Evolutionary conservation across 2,113 vertebrate genomes (phyloP), one percentile per base, ranked within the genome.

Genomic region (Ailuropoda melanoleuca): DNA sequence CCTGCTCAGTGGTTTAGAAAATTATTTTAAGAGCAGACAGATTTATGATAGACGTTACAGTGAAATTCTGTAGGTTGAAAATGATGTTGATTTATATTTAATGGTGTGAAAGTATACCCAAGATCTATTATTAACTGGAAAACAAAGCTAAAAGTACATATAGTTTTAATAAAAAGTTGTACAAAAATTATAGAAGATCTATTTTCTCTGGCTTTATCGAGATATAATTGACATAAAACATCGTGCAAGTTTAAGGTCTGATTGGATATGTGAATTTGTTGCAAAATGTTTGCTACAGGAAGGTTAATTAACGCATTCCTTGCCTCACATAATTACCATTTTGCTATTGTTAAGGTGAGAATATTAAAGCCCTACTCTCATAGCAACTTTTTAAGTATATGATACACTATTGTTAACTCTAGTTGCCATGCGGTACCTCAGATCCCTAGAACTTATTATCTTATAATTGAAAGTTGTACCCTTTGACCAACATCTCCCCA

Each of bases 1-100:
- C 37, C 70, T 94, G 43, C 68, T 94, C 68, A 85, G 62, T 93
- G 84, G 68, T 86, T 89, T 68, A 92, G 95, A 94, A 78, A 97
- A 93, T 96, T 96, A 89, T 91, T 88, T 97, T 97, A 92, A 92
- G 68, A 92, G 55, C 21, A 88, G 74, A 62, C 34, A 56, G 60
- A 70, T 94, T 97, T 56, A 84, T 70, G 50, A 58, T 74, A 80
- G 37, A 92, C 1, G 29, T 13, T 80, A 50, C 26, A 81, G 17
- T 88, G 43, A 83, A 92, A 88, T 48, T 94, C 56, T 90, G 2
- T 34, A 90, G 37, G 58, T 81, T 43, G 56, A 94, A 74, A 80
- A 58, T 90, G 64, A 80, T 89, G 12, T 94, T 72, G 64, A 82
- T 88, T 96, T 97, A 80, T 56, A 81, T 34, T 78, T 90, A 89